These are phyloP conservation scores for Parasteatoda tepidariorum DNA, from an alignment of 1,140 invertebrate genomes.

Conservation along the genomic window DNA sequence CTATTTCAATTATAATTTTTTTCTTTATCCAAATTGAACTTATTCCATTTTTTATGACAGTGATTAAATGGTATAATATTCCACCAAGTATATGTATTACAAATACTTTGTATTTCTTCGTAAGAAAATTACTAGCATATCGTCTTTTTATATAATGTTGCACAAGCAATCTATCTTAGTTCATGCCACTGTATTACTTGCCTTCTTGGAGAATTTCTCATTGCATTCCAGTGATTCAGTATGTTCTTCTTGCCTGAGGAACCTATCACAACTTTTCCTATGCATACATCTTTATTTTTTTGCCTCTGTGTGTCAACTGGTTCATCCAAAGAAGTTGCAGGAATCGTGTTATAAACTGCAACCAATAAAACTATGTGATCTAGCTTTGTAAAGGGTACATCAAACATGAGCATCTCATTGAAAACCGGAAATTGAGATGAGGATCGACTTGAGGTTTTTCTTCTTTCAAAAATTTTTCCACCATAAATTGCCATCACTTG, in stretches of 20 bases:
- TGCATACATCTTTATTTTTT: constrained; percentile 20
- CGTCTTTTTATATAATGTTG: too few species aligned
- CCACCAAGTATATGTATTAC: too few species aligned
- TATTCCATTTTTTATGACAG: too few species aligned
- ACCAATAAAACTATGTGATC: constrained; percentile 27
- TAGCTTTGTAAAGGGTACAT: constrained; percentile 43
- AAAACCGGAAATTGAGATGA: constrained; percentile 33
- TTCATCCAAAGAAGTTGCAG: not conserved
- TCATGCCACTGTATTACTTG: constrained; percentile 56
- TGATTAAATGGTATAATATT: too few species aligned
- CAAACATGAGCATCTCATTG: constrained; percentile 58
- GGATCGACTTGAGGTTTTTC: constrained; percentile 28
- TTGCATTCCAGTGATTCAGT: constrained; percentile 41
- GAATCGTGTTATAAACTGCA: not conserved
- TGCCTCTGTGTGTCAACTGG: not conserved
- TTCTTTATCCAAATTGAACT: too few species aligned
- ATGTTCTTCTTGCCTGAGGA: constrained; percentile 21
- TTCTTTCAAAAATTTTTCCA: constrained; percentile 47
- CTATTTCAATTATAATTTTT: too few species aligned
- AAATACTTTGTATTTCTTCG: too few species aligned
- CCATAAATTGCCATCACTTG: constrained; percentile 52
- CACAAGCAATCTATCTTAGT: constrained; percentile 11
- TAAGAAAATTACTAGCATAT: too few species aligned
- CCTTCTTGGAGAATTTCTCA: constrained; percentile 41
- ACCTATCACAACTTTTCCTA: constrained; percentile 47